Evolutionary conservation across 37 sponge, comb jelly and placozoan species (phyloP).

Genomic region (Haliclona indistincta): DNA sequence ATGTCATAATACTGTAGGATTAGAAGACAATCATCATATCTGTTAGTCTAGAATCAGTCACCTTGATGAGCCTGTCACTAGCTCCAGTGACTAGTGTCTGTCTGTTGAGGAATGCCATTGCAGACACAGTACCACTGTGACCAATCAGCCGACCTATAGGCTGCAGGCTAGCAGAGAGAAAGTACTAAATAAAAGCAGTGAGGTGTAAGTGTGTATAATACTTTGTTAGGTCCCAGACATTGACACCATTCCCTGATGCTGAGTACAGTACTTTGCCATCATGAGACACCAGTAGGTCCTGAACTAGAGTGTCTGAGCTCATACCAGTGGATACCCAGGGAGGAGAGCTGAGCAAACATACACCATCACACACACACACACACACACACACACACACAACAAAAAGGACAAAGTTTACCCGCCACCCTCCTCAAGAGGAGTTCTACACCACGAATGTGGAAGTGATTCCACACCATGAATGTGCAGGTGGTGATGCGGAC

Average conservation of each 20-base stretch:
- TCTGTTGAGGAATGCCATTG: conserved; percentile 22
- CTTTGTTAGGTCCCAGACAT: conserved; percentile 81
- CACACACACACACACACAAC: too few relatives aligned
- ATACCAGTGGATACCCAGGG: too few relatives aligned
- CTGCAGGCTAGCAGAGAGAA: conserved; percentile 17
- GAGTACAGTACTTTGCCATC: conserved; percentile 52
- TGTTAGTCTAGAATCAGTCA: neutral
- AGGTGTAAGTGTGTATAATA: conserved; percentile 7
- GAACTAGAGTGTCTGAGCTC: conserved; percentile 56
- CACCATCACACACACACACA: too few relatives aligned
- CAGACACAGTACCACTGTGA: conserved; percentile 71
- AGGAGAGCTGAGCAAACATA: too few relatives aligned
- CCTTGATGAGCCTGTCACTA: conserved; percentile 73
- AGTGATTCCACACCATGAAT: too few relatives aligned
- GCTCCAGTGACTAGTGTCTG: conserved; percentile 58
- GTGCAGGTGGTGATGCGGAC: too few relatives aligned
- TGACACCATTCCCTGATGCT: conserved; percentile 60
- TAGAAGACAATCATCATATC: neutral
- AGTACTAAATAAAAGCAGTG: neutral
- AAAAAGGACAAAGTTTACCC: too few relatives aligned
- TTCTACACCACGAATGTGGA: too few relatives aligned
- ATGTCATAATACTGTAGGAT: neutral
- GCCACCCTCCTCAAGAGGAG: too few relatives aligned
- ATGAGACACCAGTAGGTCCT: conserved; percentile 67
- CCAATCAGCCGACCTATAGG: conserved; percentile 59